Base-by-base conservation (phyloP, 2,797 vertebrate genomes). In the Loriculus beryllinus region DNA sequence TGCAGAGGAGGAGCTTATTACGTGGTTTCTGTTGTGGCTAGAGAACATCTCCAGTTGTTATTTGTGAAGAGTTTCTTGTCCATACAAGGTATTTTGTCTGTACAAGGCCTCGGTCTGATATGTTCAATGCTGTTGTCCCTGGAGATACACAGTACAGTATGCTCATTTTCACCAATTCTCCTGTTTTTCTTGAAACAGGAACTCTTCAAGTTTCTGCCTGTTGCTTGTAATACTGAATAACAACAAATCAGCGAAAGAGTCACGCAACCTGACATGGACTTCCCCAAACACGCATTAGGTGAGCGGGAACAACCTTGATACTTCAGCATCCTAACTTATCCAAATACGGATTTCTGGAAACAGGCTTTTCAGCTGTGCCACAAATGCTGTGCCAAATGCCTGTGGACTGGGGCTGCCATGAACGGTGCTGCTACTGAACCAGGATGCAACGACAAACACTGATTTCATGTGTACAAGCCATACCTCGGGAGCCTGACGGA, bases 341-440 rank as follows among this genome's bases (percentile, higher is more conserved):
- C 39, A 20, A 29, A 39, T 3, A 22, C 0, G 1, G 45, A 52
- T 29, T 59, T 42, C 81, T 35, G 65, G n/a, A 39, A 52, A 21
- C 1, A 14, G 33, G 57, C 6, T 57, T 51, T 77, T 43, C 37
- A n/a, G 14, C 69, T 20, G 7, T 23, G 57, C 45, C 57, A 18
- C 1, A 1, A 35, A 5, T 2, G 57, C 60, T 13, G 57, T 7
- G 40, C 25, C 82, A 37, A 33, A 48, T 1, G 11, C 54, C 11
- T 1, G 29, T 1, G 1, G 37, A 13, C 17, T 40, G 5, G 20
- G 31, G 14, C 52, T 25, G 37, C 3, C 2, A 31, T 20, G 17
- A 39, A 45, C 7, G 8, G 26, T 1, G 48, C 20, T 1, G 0
- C 10, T 28, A 6, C 9, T 0, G 1, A 64, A 39, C 39, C 14